phyloP scores from a whole-genome alignment of 2,888 invertebrate genomes.

The Escarpia spicata region DNA sequence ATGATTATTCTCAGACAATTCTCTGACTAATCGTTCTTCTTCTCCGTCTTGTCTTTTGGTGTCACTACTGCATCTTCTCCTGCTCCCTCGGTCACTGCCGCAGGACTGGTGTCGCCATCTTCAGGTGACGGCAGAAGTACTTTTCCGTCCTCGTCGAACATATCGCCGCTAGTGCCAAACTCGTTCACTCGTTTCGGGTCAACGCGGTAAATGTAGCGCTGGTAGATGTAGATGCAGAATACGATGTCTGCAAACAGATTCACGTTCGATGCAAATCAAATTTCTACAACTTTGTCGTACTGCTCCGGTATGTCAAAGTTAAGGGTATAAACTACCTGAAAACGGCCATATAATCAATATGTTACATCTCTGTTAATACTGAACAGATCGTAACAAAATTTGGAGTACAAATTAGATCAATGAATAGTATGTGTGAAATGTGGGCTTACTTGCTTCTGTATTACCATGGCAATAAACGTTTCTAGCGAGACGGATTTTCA shows the following conservation, averaged over 20 bases:
- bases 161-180: constrained; percentile 96
- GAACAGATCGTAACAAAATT: too few relatives aligned
- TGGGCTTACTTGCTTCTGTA: too few relatives aligned
- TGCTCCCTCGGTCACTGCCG: not conserved
- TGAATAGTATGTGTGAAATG: too few relatives aligned
- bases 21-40: not conserved
- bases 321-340: too few relatives aligned
- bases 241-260: constrained; percentile 81
- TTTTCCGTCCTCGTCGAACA: constrained; percentile 70
- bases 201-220: constrained; percentile 95
- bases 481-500: too few relatives aligned
- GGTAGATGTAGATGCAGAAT: constrained; percentile 98
- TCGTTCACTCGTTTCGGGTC: constrained; percentile 95
- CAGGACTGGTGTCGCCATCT: not conserved
- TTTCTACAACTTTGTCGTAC: too few relatives aligned
- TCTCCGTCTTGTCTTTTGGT: not conserved
- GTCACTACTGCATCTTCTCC: not conserved
- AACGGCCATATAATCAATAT: too few relatives aligned
- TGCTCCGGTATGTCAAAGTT: too few relatives aligned
- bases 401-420: too few relatives aligned
- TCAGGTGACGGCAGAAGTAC: not conserved
- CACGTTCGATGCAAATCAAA: not conserved
- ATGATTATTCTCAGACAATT: not conserved
- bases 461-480: too few relatives aligned
- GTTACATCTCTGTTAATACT: too few relatives aligned